Base-by-base conservation (phyloP, 1,140 invertebrate species). In the Drosophila albomicans region DNA sequence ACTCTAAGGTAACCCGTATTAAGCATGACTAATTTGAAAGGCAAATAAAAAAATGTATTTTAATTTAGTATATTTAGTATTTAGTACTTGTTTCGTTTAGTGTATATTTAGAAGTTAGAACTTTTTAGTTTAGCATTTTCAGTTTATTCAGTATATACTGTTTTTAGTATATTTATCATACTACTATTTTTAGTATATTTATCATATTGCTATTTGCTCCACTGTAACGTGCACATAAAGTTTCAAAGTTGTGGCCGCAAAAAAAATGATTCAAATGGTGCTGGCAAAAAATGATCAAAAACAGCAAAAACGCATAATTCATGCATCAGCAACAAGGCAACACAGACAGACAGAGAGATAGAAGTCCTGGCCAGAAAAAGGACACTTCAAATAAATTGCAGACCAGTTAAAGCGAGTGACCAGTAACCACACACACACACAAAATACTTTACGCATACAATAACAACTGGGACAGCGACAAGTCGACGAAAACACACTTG, bases 261-360 rank as follows among this genome's bases (percentile, higher is more conserved):
- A 32, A 63, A 72, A 72, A 73, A 25, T 3, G 0, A 48, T 69
- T 52, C 54, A 67, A 59, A 61, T 57, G 35, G 35, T 15, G 62
- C 56, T 62, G 48, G 58, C 51, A 45, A 81, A 85, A 89, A 85
- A 85, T 89, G 84, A 89, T 89, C 85, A 89, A 89, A 89, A 89
- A 89, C 85, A 89, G 81, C 71, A 25, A 89, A 89, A 89, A 85
- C 85, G 85, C 85, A 89, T 89, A 89, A 85, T 90, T 89, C 85
- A 89, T 85, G 85, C 85, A 89, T 89, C 85, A 84, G 78, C 75
- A 71, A 90, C 78, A 89, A 70, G 78, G 61, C 71, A 66, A 25
- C 20, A 25, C 20, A 25, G 20, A 25, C 20, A 25, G 3, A 25
- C 20, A 25, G 20, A 25, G 61, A 72, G 56, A 13, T n/a, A 5